Percentiles rank a stretch among this genome's conserved stretches.
phyloP scores from a whole-genome alignment of 2,797 vertebrate genomes.

The Hephaestus fuliginosus region DNA sequence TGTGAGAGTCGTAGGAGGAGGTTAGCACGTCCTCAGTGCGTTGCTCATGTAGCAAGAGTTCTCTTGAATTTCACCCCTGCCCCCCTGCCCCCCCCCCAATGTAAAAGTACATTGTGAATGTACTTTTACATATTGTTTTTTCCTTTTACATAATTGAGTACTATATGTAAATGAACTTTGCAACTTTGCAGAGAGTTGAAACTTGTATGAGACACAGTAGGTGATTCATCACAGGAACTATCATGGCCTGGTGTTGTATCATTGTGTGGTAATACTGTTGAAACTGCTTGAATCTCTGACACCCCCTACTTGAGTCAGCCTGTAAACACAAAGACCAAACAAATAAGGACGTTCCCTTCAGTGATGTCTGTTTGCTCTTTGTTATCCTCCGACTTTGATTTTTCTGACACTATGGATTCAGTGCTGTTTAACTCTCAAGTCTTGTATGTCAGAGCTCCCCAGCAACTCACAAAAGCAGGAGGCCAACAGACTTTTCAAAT shows the following conservation, averaged over 20 bases:
- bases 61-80: constrained; percentile 19
- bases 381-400: not conserved
- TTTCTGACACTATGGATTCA: not conserved
- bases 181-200: not conserved
- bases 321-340: not conserved
- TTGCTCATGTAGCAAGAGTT: constrained; percentile 5
- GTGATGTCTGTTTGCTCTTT: not conserved
- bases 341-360: not conserved
- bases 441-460: not conserved
- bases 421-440: not conserved
- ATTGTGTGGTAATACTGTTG: not conserved
- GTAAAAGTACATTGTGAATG: not conserved
- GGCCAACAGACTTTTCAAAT: not conserved
- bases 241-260: not conserved
- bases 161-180: not conserved
- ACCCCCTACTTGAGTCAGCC: not conserved
- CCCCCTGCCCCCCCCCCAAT: not conserved
- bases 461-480: constrained; percentile 4
- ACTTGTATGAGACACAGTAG: not conserved
- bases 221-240: not conserved
- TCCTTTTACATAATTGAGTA: not conserved
- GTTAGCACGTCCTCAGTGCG: constrained; percentile 1
- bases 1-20: constrained; percentile 60
- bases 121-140: not conserved
- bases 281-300: not conserved